Base-by-base conservation (phyloP, 2,888 invertebrate genomes). In the Aphidius colemani region DNA sequence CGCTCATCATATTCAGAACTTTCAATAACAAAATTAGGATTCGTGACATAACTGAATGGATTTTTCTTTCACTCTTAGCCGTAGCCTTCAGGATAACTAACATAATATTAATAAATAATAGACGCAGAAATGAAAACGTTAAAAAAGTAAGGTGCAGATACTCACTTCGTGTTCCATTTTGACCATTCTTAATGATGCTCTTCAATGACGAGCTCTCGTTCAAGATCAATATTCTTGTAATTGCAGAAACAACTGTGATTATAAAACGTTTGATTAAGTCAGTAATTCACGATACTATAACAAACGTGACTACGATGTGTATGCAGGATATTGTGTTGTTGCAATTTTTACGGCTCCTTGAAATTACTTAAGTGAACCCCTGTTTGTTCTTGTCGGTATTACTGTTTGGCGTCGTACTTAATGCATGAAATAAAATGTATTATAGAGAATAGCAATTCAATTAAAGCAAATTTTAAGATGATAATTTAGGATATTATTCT, bases 161-260 rank as follows among this genome's bases (percentile, higher is more conserved):
- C 77, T 75, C 62, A 77, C 79, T 65, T 81, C 81, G 62, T 81
- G 81, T 13, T 81, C 81, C 81, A 81, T 79, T 65, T 81, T 81
- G 63, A 81, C 81, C 81, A 81, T 81, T 71, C 74, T 79, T 48
- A 59, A 69, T 59, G 51, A 18, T 2, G 13, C 13, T 18, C 2
- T 60, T 63, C 55, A 65, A 39, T 53, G 50, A 61, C 59, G 58
- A 64, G 46, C 13, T 51, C 41, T 39, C 46, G 53, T 59, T 30
- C 50, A 30, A 48, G 56, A 58, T 44, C 50, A 59, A 11, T 50
- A 44, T 10, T 59, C 30, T 41, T 11, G 7, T 7, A 48, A 48
- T 48, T 48, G 39, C 8, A 9, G 13, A 56, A 7, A 50, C 57
- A 51, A 53, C 44, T 49, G 13, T 18, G 51, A 57, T 51, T 13